Evolutionary conservation across 2,888 invertebrate genomes (phyloP), one percentile per base, ranked within the genome.

Genomic region (Nemotelus pantherinus): DNA sequence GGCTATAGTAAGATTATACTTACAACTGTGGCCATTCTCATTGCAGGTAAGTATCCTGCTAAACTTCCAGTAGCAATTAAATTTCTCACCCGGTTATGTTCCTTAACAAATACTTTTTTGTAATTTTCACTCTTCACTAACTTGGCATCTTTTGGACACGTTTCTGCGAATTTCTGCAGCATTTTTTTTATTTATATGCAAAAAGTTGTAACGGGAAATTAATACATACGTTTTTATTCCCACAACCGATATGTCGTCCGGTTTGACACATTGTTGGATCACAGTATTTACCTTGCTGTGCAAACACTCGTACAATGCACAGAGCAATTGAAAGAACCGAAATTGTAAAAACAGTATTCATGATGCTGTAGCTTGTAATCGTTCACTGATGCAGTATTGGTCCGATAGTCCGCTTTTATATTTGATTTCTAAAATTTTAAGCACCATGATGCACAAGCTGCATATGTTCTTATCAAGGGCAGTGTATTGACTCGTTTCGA

Each of bases 31-130:
- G 70, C 53, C 70, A 70, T 70, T 43, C 70, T 39, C 53, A 53
- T 70, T 3, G 70, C 50, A 10, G 70, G 55, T 7, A 10, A 6
- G n/a, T 53, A 70, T 3, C 53, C 70, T 7, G 10, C 53, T 4
- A 70, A 43, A 9, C 47, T 53, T 7, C 70, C 70, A 3, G 53
- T 47, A 0, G 70, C 70, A 70, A 70, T 53, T 25, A 70, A 9
- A 70, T 70, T 70, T 43, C 70, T n/a, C 2, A 70, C 55, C 3
- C 45, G 70, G 44, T 70, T 70, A n/a, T 70, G 70, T 44, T 70
- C 70, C 53, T 70, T 70, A 10, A 70, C 10, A 41, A 70, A 53
- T 4, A 39, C 50, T 6, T 70, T 70, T 53, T 53, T 39, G 55
- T 41, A 55, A n/a, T 43, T 53, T 4, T 6, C 43, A 47, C 65